Percentiles rank a stretch among this genome's conserved stretches.
Conservation (phyloP, 1,140 invertebrate species). For the Philopotamus ludificatus region DNA sequence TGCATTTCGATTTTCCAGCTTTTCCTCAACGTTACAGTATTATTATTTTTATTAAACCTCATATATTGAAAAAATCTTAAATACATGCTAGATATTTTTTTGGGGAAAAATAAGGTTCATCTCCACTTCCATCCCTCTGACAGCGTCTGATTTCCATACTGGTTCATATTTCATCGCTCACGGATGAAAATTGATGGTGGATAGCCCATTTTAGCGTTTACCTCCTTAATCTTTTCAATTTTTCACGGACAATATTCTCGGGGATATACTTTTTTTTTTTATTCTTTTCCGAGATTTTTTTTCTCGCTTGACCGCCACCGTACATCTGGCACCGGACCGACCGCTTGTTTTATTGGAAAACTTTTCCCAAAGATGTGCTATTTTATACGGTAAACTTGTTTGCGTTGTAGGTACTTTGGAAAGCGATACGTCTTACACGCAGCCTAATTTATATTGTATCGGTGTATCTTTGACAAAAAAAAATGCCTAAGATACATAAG, state of each 20-base stretch:
- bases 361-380: constrained; percentile 36
- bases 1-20: no score
- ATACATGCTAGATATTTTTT: no score
- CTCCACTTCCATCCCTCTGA: no score
- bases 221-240: constrained; percentile 33
- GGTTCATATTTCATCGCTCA: background rate
- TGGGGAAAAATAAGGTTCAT: no score
- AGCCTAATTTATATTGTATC: constrained; percentile 43
- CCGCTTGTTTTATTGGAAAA: constrained; percentile 41
- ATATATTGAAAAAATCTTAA: no score
- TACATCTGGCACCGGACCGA: constrained; percentile 38
- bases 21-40: no score
- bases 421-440: constrained; percentile 34
- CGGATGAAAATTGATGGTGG: background rate
- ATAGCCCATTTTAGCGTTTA: background rate
- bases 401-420: constrained; percentile 34
- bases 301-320: constrained; percentile 14
- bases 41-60: no score
- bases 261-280: constrained; percentile 34
- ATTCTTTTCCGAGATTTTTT: constrained; percentile 25
- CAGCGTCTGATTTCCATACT: constrained; percentile 3
- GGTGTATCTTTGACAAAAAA: constrained; percentile 42
- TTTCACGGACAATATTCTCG: constrained; percentile 42
- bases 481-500: constrained; percentile 22
- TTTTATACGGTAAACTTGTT: constrained; percentile 36